A percentile compares a stretch with the other conserved stretches of the same genome.
Conservation (phyloP, 2,888 invertebrate species). For the Meteorus colon region DNA sequence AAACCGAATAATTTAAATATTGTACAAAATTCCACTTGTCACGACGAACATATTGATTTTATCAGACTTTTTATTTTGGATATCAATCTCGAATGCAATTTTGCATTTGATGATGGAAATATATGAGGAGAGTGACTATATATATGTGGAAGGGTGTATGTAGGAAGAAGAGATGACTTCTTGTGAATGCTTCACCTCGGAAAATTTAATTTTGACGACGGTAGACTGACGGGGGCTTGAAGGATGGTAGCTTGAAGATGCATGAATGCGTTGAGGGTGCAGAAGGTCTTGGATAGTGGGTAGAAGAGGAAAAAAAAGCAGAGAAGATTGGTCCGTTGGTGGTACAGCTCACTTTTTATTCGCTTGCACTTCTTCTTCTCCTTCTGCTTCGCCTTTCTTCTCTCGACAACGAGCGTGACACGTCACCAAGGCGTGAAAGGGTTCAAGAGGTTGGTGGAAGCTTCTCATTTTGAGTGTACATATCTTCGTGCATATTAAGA, state of each 20-base stretch:
- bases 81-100: conserved; percentile 1
- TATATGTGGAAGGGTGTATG: neutral
- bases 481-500: neutral
- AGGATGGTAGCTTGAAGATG: conserved; percentile 48
- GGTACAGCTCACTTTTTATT: neutral
- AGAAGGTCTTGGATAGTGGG: conserved; percentile 33
- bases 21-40: neutral
- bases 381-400: neutral
- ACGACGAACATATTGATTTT: neutral
- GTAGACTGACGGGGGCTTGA: conserved; percentile 33
- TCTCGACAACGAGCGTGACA: conserved; percentile 15
- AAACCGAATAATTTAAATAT: too few species aligned
- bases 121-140: neutral
- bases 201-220: conserved; percentile 51
- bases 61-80: neutral
- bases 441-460: conserved; percentile 10
- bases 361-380: neutral
- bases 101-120: conserved; percentile 6
- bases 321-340: conserved; percentile 32
- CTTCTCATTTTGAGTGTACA: neutral
- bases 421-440: conserved; percentile 16
- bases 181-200: conserved; percentile 34
- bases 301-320: conserved; percentile 6
- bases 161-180: conserved; percentile 12
- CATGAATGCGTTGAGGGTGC: conserved; percentile 47